Conservation (phyloP, 2,888 invertebrate genomes). For the Acleris sparsana region DNA sequence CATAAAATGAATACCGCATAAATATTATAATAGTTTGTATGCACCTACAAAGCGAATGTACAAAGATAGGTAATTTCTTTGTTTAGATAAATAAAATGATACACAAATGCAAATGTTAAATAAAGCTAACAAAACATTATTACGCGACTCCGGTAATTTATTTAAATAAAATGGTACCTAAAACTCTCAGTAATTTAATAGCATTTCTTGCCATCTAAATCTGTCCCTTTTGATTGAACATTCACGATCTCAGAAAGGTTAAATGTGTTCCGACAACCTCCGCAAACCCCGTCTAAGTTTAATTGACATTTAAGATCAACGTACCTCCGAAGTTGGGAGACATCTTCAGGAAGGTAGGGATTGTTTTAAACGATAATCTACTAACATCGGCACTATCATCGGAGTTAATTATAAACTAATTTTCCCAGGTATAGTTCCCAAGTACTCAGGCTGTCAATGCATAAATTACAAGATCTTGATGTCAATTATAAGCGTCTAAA, state of each 20-base stretch:
- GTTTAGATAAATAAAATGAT: too few species aligned
- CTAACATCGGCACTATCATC: slow-evolving; percentile 12
- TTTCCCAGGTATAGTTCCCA: slow-evolving; percentile 14
- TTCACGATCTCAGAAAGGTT: slow-evolving; percentile 18
- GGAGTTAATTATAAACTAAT: slow-evolving; percentile 30
- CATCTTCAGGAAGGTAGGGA: slow-evolving; percentile 24
- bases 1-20: too few species aligned
- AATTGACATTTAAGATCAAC: slow-evolving; percentile 42
- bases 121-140: too few species aligned
- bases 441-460: slow-evolving; percentile 22
- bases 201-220: not conserved
- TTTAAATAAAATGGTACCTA: not conserved
- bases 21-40: too few species aligned
- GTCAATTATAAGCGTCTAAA: not conserved
- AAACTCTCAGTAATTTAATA: slow-evolving; percentile 1
- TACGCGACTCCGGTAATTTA: too few species aligned
- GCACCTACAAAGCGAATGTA: too few species aligned
- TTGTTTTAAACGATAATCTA: slow-evolving; percentile 31
- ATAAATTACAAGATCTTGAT: slow-evolving; percentile 20
- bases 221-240: slow-evolving; percentile 13
- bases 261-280: slow-evolving; percentile 24
- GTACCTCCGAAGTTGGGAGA: slow-evolving; percentile 27
- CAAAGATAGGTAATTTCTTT: too few species aligned
- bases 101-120: too few species aligned
- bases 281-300: slow-evolving; percentile 40